Base-by-base conservation (phyloP, 2,888 invertebrate genomes). In the Cacoxenus indagator region DNA sequence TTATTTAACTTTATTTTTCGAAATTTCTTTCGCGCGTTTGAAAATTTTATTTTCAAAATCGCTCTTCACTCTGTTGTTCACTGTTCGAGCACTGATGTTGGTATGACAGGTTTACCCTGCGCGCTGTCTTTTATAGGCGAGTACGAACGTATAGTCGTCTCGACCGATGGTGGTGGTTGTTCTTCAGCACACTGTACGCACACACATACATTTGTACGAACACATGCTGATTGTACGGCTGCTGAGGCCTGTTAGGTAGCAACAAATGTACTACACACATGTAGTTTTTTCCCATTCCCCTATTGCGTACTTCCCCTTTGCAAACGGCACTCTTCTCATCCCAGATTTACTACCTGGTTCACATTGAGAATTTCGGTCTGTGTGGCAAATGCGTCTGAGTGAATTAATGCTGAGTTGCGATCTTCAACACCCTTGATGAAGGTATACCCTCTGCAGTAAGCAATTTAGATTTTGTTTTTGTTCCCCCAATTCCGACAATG, bases 81-180 rank as follows among this genome's bases (percentile, higher is more conserved):
- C 86, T 80, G 82, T 75, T 77, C 83, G 83, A 87, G 72, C 82
- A 81, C 76, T 84, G 77, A 77, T 81, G 78, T 78, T 81, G 76
- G 76, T 86, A 80, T 87, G 87, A 87, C 86, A 87, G 87, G 87
- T 86, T 82, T 81, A 77, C 76, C 72, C 73, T 70, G 70, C 73
- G 70, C 75, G 75, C 71, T 74, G 75, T 78, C 83, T 84, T 85
- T 83, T 85, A 85, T 85, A 85, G 71, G 69, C 75, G 51, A 51
- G 11, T 22, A 70, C 71, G 70, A 68, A 64, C 67, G 71, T 73
- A 46, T 68, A 8, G 51, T 65, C 51, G 51, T 65, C 51, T 51
- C 22, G 67, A 64, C 65, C 43, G 74, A 76, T 75, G 76, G 77
- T 83, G 82, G 74, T 73, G 71, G 81, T 75, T 81, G 76, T 76